Evolutionary conservation across 2,113 vertebrate genomes (phyloP).

Genomic region (Chrysemys picta): DNA sequence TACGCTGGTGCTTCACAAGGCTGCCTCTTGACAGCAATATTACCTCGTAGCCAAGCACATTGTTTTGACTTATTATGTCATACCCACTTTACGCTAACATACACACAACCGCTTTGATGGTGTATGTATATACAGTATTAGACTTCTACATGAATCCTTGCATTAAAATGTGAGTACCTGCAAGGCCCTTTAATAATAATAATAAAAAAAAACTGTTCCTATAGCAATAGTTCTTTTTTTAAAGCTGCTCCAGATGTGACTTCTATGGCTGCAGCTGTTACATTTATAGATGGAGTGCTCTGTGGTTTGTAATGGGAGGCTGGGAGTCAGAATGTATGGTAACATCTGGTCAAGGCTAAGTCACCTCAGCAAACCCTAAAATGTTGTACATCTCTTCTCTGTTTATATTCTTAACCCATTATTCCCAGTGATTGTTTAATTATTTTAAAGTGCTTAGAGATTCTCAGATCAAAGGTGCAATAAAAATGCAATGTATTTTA

Average conservation of each 20-base stretch:
- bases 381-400: not conserved
- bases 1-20: rapidly evolving
- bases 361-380: not conserved
- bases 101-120: not conserved
- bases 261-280: not conserved
- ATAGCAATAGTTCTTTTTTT: not conserved
- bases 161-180: not conserved
- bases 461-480: not conserved
- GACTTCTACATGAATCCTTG: not conserved
- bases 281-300: not conserved
- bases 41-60: not conserved
- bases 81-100: rapidly evolving
- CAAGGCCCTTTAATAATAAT: rapidly evolving
- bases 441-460: not conserved
- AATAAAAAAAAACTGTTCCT: not conserved
- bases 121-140: not conserved
- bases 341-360: not conserved
- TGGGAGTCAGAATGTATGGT: not conserved
- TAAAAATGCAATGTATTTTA: not conserved
- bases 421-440: not conserved
- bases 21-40: not conserved
- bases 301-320: not conserved
- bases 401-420: not conserved
- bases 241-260: not conserved
- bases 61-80: not conserved